These are phyloP conservation scores for Andinoacara biseriatus DNA, from an alignment of 2,113 vertebrate species.

Conservation along the genomic window DNA sequence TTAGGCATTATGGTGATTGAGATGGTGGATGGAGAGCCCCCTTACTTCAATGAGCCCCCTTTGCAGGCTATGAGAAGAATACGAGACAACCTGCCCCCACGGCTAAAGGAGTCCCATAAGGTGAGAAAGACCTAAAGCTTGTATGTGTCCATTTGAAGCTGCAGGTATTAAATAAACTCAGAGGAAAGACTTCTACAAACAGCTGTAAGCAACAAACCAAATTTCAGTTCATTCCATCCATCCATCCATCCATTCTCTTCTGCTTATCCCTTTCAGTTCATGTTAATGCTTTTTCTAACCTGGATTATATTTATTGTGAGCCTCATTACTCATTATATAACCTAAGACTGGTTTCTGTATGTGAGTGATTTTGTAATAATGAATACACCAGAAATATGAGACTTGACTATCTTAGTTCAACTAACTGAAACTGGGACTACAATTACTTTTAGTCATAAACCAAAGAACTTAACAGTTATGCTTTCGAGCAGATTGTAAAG, in stretches of 20 bases:
- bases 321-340: background rate
- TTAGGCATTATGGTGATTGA: constrained; percentile 99
- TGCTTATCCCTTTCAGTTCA: background rate
- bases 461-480: background rate
- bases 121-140: constrained; percentile 41
- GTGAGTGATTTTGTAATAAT: background rate
- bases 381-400: background rate
- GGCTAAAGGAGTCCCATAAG: constrained; percentile 95
- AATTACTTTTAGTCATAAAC: background rate
- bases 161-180: background rate
- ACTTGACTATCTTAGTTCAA: background rate
- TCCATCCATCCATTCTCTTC: too few species aligned
- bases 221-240: background rate
- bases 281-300: background rate
- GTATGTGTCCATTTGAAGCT: background rate
- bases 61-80: constrained; percentile 99
- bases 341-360: background rate
- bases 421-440: background rate
- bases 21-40: constrained; percentile 98
- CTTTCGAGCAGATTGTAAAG: background rate
- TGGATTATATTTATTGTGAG: background rate
- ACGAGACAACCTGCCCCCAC: constrained; percentile 95
- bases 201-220: background rate
- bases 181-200: background rate
- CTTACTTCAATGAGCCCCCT: constrained; percentile 98